phyloP scores from a whole-genome alignment of 30 jellyfish, hydroid and myxozoan species.

The Cassiopea xamachana region DNA sequence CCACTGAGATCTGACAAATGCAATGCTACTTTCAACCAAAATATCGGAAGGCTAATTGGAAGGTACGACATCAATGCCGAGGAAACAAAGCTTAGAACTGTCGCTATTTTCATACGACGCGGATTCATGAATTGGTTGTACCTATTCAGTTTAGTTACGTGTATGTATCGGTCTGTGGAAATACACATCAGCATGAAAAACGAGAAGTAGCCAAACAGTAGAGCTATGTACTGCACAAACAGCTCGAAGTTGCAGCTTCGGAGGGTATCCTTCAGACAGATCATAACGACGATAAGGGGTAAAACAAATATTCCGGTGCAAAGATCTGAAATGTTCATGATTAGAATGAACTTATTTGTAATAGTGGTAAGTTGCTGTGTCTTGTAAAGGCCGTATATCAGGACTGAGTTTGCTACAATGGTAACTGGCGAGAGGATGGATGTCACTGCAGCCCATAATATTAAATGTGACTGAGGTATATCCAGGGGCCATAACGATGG shows the following conservation, averaged over 20 bases:
- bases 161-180: constrained; percentile 35
- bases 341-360: constrained; percentile 43
- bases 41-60: not conserved
- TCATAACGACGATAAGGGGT: constrained; percentile 10
- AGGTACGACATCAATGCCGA: constrained; percentile 11
- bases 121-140: constrained; percentile 55
- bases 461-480: constrained; percentile 4
- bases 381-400: constrained; percentile 40
- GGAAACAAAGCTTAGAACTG: constrained; percentile 12
- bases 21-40: constrained; percentile 14
- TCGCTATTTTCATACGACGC: constrained; percentile 35
- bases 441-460: not conserved
- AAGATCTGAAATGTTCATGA: constrained; percentile 58
- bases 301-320: constrained; percentile 36
- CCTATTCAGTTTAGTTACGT: constrained; percentile 43
- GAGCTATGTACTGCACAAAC: not conserved
- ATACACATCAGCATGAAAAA: constrained; percentile 29
- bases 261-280: not conserved
- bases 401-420: constrained; percentile 18
- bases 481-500: constrained; percentile 30
- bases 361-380: constrained; percentile 55
- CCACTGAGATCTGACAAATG: not conserved
- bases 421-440: not conserved
- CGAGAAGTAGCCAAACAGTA: constrained; percentile 37
- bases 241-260: constrained; percentile 28